Base-by-base conservation (phyloP, 2,888 invertebrate genomes). In the Zeuzera pyrina region DNA sequence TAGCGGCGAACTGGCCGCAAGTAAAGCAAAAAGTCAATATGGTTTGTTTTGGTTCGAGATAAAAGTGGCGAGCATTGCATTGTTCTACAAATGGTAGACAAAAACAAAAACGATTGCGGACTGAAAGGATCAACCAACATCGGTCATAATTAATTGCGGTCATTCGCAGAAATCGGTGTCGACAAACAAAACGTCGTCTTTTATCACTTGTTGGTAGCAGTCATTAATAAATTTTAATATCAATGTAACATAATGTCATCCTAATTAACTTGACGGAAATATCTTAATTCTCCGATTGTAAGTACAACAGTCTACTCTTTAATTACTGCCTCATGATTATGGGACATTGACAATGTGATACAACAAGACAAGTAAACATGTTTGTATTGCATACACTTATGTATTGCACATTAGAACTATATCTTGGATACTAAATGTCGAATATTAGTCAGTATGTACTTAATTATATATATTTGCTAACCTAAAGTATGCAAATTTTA, bases 61-160 rank as follows among this genome's bases (percentile, higher is more conserved):
- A 72, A 73, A 74, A 68, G 58, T 66, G 61, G 57, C 58, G n/a
- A n/a, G 60, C 57, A 57, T 52, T 53, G 69, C 69, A 74, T 79
- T 78, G 77, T 79, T 68, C 71, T 68, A 66, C 61, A 73, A 76
- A 73, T 64, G 68, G 62, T 47, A 60, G 43, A 58, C 57, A 69
- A 74, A 76, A 78, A 76, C 69, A 76, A 74, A 78, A 67, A 63
- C 49, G 49, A 54, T 40, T 45, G 41, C 44, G 32, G n/a, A 39
- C 44, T 34, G 50, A 49, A 48, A 52, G 52, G 52, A n/a, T n/a
- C n/a, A n/a, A n/a, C n/a, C n/a, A n/a, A 58, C 68, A 61, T 68
- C 55, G 57, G 55, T 63, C 62, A 68, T 73, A 74, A 79, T 78
- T 79, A 78, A 81, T 81, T 78, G 67, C 64, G 51, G 52, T 55